phyloP scores from a whole-genome alignment of 2,113 vertebrate genomes.

The Microcebus tavaratra region DNA sequence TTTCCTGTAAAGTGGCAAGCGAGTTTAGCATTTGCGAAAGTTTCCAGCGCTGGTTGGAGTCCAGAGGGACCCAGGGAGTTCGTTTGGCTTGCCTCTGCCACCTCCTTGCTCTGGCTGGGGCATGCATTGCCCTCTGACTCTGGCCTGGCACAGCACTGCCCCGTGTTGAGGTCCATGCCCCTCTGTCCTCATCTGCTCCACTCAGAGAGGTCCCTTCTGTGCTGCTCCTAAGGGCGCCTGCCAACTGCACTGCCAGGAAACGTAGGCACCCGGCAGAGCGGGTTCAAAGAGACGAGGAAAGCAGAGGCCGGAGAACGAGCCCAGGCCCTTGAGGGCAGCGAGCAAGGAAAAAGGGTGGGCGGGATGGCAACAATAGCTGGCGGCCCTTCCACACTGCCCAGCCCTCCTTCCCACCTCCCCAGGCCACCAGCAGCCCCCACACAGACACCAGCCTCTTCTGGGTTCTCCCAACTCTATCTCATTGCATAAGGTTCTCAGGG shows the following conservation, averaged over 20 bases:
- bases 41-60: slow-evolving; percentile 62
- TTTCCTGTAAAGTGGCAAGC: slow-evolving; percentile 69
- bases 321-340: background rate
- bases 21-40: slow-evolving; percentile 55
- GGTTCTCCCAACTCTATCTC: background rate
- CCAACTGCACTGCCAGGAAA: slow-evolving; percentile 8
- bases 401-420: background rate
- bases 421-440: background rate
- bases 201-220: background rate
- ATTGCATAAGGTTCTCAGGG: background rate
- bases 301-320: background rate
- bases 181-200: slow-evolving; percentile 52
- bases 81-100: background rate
- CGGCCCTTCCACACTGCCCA: background rate
- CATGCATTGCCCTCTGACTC: slow-evolving; percentile 32
- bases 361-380: background rate
- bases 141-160: background rate
- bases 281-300: background rate
- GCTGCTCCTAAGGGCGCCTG: background rate
- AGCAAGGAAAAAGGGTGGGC: background rate
- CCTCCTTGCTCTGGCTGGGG: slow-evolving; percentile 31
- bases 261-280: background rate
- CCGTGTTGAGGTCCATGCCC: background rate
- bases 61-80: slow-evolving; percentile 52
- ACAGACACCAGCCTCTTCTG: background rate